phyloP scores from a whole-genome alignment of 2,797 vertebrate species.

The Dermochelys coriacea region DNA sequence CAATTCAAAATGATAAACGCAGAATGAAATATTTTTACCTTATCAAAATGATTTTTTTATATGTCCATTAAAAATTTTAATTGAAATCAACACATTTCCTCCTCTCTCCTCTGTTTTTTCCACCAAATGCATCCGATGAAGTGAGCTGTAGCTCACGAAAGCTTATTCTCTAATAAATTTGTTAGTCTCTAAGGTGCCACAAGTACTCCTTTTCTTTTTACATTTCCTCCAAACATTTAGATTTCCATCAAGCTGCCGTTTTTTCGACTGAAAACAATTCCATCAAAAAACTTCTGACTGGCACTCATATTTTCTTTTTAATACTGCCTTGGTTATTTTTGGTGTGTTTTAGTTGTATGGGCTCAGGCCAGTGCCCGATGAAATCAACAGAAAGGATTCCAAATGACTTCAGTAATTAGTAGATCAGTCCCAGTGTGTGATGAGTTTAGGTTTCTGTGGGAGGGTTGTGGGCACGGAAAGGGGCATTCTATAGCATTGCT shows the following conservation, averaged over 20 bases:
- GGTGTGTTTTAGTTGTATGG: constrained; percentile 7
- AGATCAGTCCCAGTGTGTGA: neutral
- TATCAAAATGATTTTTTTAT: neutral
- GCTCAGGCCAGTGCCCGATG: neutral
- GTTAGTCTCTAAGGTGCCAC: too few species aligned
- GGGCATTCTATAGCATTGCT: neutral
- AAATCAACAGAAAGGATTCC: neutral
- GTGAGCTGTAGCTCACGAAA: too few species aligned
- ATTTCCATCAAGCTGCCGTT: neutral
- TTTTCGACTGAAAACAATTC: neutral
- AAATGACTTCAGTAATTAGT: neutral
- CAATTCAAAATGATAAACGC: neutral
- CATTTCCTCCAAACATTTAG: neutral
- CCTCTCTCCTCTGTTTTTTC: too few species aligned
- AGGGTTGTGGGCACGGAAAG: neutral
- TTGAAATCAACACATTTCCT: neutral
- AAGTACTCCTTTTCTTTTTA: too few species aligned
- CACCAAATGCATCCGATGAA: too few species aligned
- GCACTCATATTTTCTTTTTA: neutral
- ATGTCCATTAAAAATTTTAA: neutral
- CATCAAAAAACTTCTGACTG: neutral
- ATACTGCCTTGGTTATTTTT: neutral
- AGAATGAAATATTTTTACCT: neutral
- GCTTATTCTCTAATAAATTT: too few species aligned
- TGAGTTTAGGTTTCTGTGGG: constrained; percentile 25